Base-by-base conservation (phyloP, 2,888 invertebrate genomes). In the Aleiodes testaceus region DNA sequence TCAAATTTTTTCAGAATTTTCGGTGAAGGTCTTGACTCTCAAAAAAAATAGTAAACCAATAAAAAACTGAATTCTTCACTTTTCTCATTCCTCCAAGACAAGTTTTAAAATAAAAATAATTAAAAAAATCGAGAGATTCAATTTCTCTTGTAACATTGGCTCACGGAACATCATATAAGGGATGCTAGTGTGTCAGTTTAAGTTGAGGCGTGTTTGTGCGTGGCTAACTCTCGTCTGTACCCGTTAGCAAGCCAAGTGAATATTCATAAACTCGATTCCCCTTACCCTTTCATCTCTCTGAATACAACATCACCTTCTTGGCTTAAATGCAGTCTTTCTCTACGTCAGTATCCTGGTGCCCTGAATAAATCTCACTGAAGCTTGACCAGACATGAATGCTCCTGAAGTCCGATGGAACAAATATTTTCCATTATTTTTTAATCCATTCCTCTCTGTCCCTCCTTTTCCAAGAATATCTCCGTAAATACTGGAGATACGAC, bases 251-350 rank as follows among this genome's bases (percentile, higher is more conserved):
- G 67, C 61, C 70, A 36, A 45, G 59, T 77, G 77, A 77, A 77
- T 77, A 77, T 77, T 77, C 77, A 77, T 77, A 74, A 73, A 70
- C 65, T 14, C 53, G 26, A 18, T n/a, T 50, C 20, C 22, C 53
- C 45, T 16, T 7, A 42, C 16, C 18, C 16, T 7, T 36, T 59
- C 59, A 14, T 42, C 52, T 52, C n/a, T 52, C 16, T 36, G 36
- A 9, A 18, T 16, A 14, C 36, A 18, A 36, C 42, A 36, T 16
- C 42, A 3, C 36, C 42, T 59, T 36, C 22, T 66, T 22, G 49
- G 55, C 66, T 66, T 36, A 36, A 36, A 36, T 36, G 36, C 36
- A 36, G 36, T 36, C 26, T 36, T 36, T 36, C 36, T 59, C 16
- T 36, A 16, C 18, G 67, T 67, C 69, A 55, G 50, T 20, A 14